A percentile compares a stretch with the other conserved stretches of the same genome.
Evolutionary conservation across 2,888 invertebrate genomes (phyloP).

Genomic region (Aleiodes testaceus): DNA sequence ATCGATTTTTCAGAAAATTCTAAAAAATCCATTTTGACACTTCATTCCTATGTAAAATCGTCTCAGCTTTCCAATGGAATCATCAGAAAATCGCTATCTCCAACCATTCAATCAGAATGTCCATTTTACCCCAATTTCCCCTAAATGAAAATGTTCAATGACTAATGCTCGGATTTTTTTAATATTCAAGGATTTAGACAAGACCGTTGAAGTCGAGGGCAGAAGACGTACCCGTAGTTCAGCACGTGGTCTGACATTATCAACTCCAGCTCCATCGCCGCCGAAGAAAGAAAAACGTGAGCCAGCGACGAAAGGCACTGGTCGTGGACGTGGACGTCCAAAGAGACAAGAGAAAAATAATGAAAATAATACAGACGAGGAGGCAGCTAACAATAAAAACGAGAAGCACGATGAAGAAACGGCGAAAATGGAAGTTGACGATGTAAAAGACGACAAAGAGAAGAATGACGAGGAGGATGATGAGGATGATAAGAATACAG

Average conservation of each 20-base stretch:
- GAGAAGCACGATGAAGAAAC: slow-evolving; percentile 63
- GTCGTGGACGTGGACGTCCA: slow-evolving; percentile 70
- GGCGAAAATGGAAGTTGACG: slow-evolving; percentile 69
- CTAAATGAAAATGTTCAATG: not conserved
- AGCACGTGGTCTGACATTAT: slow-evolving; percentile 74
- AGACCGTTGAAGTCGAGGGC: slow-evolving; percentile 74
- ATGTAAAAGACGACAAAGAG: slow-evolving; percentile 61
- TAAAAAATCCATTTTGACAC: too few relatives aligned
- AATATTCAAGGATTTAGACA: slow-evolving; percentile 70
- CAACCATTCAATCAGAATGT: too few relatives aligned
- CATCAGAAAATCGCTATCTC: too few relatives aligned
- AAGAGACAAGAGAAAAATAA: slow-evolving; percentile 68
- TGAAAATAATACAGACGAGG: slow-evolving; percentile 67
- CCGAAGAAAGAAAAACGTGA: slow-evolving; percentile 74
- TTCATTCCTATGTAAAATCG: too few relatives aligned
- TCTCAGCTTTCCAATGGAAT: too few relatives aligned
- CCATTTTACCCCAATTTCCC: too few relatives aligned
- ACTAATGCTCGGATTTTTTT: not conserved
- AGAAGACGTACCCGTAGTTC: slow-evolving; percentile 77
- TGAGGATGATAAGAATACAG: slow-evolving; percentile 51
- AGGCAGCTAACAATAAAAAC: slow-evolving; percentile 65
- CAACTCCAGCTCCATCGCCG: slow-evolving; percentile 75
- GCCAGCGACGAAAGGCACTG: slow-evolving; percentile 66
- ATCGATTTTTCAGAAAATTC: too few relatives aligned
- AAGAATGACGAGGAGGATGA: slow-evolving; percentile 58